phyloP scores from a whole-genome alignment of 1,140 invertebrate genomes.

The Cherax destructor region DNA sequence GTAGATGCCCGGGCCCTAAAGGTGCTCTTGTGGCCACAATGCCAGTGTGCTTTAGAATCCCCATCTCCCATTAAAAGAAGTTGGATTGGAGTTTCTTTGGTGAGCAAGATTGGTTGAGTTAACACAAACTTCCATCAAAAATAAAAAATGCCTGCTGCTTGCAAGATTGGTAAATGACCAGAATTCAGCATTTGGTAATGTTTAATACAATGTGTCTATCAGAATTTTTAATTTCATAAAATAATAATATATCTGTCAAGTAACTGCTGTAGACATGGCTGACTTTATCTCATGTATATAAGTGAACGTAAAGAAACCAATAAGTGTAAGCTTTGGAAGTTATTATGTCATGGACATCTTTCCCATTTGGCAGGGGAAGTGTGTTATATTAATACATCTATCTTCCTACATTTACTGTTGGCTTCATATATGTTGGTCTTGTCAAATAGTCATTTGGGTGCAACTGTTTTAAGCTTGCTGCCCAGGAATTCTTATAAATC shows the following conservation, averaged over 20 bases:
- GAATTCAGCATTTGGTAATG: constrained; percentile 46
- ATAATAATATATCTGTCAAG: constrained; percentile 31
- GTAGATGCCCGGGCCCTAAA: constrained; percentile 63
- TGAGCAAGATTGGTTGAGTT: constrained; percentile 55
- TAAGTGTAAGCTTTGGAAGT: constrained; percentile 36
- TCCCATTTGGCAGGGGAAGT: constrained; percentile 9
- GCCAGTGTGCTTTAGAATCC: constrained; percentile 65
- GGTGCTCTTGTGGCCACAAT: constrained; percentile 62
- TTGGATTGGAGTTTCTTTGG: constrained; percentile 53
- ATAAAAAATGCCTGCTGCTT: constrained; percentile 49
- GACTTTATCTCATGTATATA: not conserved
- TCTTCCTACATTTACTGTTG: constrained; percentile 39
- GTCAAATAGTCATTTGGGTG: constrained; percentile 39
- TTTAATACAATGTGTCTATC: constrained; percentile 14
- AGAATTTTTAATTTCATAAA: constrained; percentile 40
- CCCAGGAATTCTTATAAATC: constrained; percentile 36
- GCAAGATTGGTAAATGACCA: constrained; percentile 52
- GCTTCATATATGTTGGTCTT: constrained; percentile 40
- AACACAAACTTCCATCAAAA: constrained; percentile 35
- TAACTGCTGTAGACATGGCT: constrained; percentile 48
- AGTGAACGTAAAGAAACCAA: constrained; percentile 31
- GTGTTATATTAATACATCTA: not conserved
- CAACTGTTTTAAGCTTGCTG: constrained; percentile 39
- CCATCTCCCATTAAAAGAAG: constrained; percentile 30
- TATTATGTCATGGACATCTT: constrained; percentile 16